Evolutionary conservation across 2,113 vertebrate genomes (phyloP), one percentile per base, ranked within the genome.

Genomic region (Meleagris gallopavo): DNA sequence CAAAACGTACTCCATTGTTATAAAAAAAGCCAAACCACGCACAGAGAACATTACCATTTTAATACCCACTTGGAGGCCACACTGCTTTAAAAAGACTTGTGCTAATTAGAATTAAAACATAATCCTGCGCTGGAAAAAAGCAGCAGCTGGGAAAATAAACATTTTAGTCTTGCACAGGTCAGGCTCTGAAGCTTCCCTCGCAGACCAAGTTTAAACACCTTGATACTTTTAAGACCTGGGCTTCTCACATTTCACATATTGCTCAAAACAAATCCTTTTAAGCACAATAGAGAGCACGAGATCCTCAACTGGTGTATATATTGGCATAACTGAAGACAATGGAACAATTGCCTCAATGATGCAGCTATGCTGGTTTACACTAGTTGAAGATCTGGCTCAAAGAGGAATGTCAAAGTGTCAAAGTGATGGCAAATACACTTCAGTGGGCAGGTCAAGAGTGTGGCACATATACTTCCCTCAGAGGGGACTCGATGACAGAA

Each of bases 221-320:
- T 88, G 92, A 71, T 89, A 46, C 89, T 95, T 94, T 93, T 96
- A 95, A 94, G 86, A 93, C 52, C 74, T 43, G 70, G 13, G 20
- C 77, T 74, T 92, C 93, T 96, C 94, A 86, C 10, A 1, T 95
- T 93, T 91, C 95, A 92, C 61, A 86, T 50, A 83, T 2, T 64
- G 90, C 92, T 96, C 76, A 83, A 94, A 96, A 95, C 92, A 96
- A 95, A 91, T 91, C 95, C 92, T 95, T 96, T 96, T 96, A 95
- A 96, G 96, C 94, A 96, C 95, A 95, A 85, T 19, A 91, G 72
- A 71, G 86, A 80, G 86, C 77, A 72, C 29, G 5, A 54, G 94
- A 29, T 64, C 57, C 70, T 80, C 69, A 6, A 27, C 32, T 8
- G 61, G 48, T 83, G 69, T 90, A 73, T 83, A 92, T 3, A 62